Percentiles rank a stretch among this genome's conserved stretches.
Evolutionary conservation across 1,140 invertebrate species (phyloP).

Genomic region (Aphelinus atriplicis): DNA sequence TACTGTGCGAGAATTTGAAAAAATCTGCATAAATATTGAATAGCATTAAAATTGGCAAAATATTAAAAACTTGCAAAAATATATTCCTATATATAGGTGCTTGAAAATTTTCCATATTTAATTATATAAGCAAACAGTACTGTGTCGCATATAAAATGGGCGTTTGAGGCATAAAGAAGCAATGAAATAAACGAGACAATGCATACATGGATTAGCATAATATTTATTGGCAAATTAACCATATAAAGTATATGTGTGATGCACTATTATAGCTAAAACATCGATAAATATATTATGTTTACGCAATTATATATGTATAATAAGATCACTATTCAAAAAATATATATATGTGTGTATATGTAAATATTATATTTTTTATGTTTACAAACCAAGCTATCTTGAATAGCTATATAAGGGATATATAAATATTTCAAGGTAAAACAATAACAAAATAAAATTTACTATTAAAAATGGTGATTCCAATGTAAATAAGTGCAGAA

Average conservation of each 20-base stretch:
- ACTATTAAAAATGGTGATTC: slow-evolving; percentile 20
- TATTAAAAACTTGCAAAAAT: neutral
- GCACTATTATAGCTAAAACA: slow-evolving; percentile 59
- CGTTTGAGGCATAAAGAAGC: slow-evolving; percentile 55
- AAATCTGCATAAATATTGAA: slow-evolving; percentile 3
- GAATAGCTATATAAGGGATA: slow-evolving; percentile 27
- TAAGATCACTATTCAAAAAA: slow-evolving; percentile 44
- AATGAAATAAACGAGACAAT: slow-evolving; percentile 64
- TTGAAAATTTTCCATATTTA: no score
- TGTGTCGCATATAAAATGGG: slow-evolving; percentile 18
- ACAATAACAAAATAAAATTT: slow-evolving; percentile 34
- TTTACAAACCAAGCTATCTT: slow-evolving; percentile 29
- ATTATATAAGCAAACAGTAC: neutral
- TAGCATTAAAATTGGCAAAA: neutral
- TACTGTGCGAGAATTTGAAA: slow-evolving; percentile 10
- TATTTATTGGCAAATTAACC: slow-evolving; percentile 64
- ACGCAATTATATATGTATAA: slow-evolving; percentile 45
- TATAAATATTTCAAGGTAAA: slow-evolving; percentile 27
- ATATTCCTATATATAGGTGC: no score
- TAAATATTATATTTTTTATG: slow-evolving; percentile 19
- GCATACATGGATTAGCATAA: slow-evolving; percentile 61
- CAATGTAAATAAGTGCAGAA: slow-evolving; percentile 28
- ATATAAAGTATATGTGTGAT: slow-evolving; percentile 48
- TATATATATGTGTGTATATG: slow-evolving; percentile 34
- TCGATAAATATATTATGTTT: slow-evolving; percentile 51